Conservation (phyloP, 2,113 vertebrate genomes). For the Hemicordylus capensis region DNA sequence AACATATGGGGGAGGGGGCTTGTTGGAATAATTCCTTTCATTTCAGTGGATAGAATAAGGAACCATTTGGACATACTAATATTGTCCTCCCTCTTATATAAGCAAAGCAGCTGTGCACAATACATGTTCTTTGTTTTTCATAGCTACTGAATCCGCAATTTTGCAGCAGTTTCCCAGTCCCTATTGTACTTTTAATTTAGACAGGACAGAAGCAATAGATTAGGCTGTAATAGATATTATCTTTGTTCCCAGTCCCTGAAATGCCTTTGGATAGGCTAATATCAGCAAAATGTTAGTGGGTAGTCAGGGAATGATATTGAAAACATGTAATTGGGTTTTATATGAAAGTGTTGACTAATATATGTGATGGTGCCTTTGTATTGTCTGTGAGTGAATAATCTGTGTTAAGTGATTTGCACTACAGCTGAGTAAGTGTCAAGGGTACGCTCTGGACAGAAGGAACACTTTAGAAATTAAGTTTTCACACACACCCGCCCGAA, state of each 20-base stretch:
- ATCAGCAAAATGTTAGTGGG: conserved; percentile 79
- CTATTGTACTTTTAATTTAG: conserved; percentile 70
- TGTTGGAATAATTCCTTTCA: not conserved
- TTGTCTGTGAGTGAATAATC: conserved; percentile 71
- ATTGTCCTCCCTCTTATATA: conserved; percentile 2
- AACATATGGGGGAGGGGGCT: not conserved
- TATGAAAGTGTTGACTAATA: conserved; percentile 71
- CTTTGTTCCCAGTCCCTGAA: conserved; percentile 66
- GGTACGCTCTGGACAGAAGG: conserved; percentile 74
- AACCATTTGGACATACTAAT: not conserved
- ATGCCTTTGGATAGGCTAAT: conserved; percentile 72
- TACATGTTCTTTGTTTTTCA: conserved; percentile 55
- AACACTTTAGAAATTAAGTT: conserved; percentile 68
- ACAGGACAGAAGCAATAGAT: conserved; percentile 69
- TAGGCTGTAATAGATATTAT: conserved; percentile 68
- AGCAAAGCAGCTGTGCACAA: conserved; percentile 2
- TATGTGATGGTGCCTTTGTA: conserved; percentile 58
- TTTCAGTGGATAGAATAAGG: not conserved
- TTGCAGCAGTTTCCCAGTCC: conserved; percentile 58
- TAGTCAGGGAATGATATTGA: conserved; percentile 72
- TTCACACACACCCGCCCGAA: conserved; percentile 51
- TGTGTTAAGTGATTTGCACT: conserved; percentile 72
- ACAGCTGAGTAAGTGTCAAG: conserved; percentile 62
- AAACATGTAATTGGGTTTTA: conserved; percentile 75
- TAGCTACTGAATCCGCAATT: conserved; percentile 70